Conservation (phyloP, 1,140 invertebrate genomes). For the Heliconius himera region DNA sequence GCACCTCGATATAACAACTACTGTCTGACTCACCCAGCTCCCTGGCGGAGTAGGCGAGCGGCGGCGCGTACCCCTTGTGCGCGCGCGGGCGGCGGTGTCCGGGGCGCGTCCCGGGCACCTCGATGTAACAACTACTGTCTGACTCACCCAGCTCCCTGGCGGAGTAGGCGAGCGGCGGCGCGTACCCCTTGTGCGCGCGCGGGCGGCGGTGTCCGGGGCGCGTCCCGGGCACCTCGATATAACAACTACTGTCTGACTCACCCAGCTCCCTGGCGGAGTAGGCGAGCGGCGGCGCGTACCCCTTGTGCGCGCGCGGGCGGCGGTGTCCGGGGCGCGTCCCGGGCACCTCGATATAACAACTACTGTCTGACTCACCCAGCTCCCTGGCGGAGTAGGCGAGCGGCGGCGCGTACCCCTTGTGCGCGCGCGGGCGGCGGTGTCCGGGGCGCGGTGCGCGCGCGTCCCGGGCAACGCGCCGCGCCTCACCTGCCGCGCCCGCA, state of each 20-base stretch:
- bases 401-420: conserved; percentile 70
- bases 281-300: conserved; percentile 65
- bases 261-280: conserved; percentile 51
- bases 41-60: conserved; percentile 51
- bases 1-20: too few species aligned
- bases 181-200: conserved; percentile 65
- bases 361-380: conserved; percentile 38
- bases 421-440: conserved; percentile 57
- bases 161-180: conserved; percentile 59
- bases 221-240: not conserved
- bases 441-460: conserved; percentile 52
- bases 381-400: conserved; percentile 52
- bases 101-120: conserved; percentile 38
- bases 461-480: conserved; percentile 13
- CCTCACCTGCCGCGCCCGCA: conserved; percentile 87
- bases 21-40: conserved; percentile 44
- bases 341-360: too few species aligned
- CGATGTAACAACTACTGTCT: too few species aligned
- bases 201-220: conserved; percentile 57
- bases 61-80: conserved; percentile 69
- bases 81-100: conserved; percentile 58
- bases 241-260: conserved; percentile 16
- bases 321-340: conserved; percentile 52
- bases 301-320: conserved; percentile 61
- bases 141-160: conserved; percentile 48